These are phyloP conservation scores for Leptopilina drosophilae DNA, from an alignment of 2,888 invertebrate genomes.

Conservation along the genomic window DNA sequence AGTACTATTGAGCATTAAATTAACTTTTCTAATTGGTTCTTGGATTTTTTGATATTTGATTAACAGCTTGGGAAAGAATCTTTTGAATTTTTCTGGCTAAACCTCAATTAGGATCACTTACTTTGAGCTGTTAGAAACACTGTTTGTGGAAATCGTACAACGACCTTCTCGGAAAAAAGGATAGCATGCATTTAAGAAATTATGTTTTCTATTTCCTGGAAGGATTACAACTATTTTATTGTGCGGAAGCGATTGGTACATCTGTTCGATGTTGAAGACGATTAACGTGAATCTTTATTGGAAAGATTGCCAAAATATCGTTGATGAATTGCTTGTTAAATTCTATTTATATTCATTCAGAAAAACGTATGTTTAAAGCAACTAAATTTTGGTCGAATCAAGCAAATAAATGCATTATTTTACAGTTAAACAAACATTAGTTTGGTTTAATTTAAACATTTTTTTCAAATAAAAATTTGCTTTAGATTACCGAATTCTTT, in stretches of 20 bases:
- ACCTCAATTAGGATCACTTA: slow-evolving; percentile 12
- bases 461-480: no score
- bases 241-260: slow-evolving; percentile 15
- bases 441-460: no score
- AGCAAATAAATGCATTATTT: no score
- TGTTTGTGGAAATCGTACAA: slow-evolving; percentile 15
- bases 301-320: not conserved
- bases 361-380: no score
- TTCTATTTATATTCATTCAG: no score
- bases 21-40: slow-evolving; percentile 2
- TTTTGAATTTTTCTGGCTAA: not conserved
- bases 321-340: no score
- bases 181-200: slow-evolving; percentile 20
- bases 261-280: slow-evolving; percentile 7
- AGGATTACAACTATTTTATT: slow-evolving; percentile 15
- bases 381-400: no score
- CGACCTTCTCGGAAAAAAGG: slow-evolving; percentile 12
- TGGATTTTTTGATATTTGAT: not conserved
- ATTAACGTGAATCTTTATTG: not conserved
- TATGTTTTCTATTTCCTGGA: slow-evolving; percentile 4
- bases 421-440: no score
- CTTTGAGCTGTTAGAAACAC: slow-evolving; percentile 13
- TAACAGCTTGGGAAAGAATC: not conserved
- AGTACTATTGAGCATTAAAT: not conserved
- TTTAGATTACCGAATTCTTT: no score